phyloP scores from a whole-genome alignment of 2,888 invertebrate genomes.

The Mycalesis mineus region DNA sequence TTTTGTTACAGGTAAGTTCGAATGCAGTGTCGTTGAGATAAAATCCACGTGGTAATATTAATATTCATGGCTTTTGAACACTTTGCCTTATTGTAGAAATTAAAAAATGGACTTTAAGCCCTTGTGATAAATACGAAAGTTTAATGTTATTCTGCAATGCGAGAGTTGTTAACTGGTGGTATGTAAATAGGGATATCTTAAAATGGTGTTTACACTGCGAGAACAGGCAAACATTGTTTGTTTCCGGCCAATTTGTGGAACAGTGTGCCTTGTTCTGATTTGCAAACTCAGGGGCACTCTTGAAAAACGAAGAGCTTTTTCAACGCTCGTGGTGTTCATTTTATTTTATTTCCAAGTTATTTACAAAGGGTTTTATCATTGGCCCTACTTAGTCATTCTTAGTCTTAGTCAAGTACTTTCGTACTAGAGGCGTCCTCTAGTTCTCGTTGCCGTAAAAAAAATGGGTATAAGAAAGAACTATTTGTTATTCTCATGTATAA shows the following conservation, averaged over 20 bases:
- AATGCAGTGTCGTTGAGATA: constrained; percentile 3
- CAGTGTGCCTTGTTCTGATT: constrained; percentile 42
- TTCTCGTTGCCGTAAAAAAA: no score
- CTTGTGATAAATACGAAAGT: background rate
- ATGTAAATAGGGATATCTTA: background rate
- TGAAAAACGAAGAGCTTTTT: background rate
- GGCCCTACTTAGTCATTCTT: no score
- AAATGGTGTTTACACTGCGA: background rate
- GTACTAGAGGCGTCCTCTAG: no score
- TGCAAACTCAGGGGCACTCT: constrained; percentile 15
- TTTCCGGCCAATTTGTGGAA: constrained; percentile 39
- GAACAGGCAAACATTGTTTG: constrained; percentile 37
- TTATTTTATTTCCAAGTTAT: no score
- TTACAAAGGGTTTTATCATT: no score
- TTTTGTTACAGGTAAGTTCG: constrained; percentile 62
- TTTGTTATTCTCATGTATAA: no score
- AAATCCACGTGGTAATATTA: constrained; percentile 11
- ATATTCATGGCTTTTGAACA: constrained; percentile 11
- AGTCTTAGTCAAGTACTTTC: no score
- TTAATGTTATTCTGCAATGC: background rate
- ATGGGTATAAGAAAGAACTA: no score
- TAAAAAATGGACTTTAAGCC: background rate
- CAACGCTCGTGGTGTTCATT: no score
- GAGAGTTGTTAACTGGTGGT: background rate
- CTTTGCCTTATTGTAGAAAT: background rate